Base-by-base conservation (phyloP, 2,888 invertebrate species). In the Furcula furcula region DNA sequence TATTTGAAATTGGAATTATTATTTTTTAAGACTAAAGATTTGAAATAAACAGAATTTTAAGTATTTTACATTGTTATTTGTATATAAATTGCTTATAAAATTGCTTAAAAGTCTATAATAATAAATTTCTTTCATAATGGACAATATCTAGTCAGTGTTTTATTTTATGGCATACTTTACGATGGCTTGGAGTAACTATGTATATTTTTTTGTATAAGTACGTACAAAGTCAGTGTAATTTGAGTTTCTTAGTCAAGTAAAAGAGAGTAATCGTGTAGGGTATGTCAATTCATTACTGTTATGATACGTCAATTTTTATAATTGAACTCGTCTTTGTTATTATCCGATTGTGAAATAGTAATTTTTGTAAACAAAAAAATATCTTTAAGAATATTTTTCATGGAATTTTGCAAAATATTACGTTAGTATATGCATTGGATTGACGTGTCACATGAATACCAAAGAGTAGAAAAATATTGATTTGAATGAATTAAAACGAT, bases 381-480 rank as follows among this genome's bases (percentile, higher is more conserved):
- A 11, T 36, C 16, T 10, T 0, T 31, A 11, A 25, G 29, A 19
- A 14, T 21, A 7, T 11, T 11, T 26, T 26, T 7, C 7, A 1
- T 26, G n/a, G 3, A 7, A 27, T 39, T 35, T 44, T 33, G 19
- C 29, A 22, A 36, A 34, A 32, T n/a, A 21, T 38, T 44, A 27
- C 31, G 21, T 34, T 37, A 31, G 29, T 9, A 14, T 19, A 22
- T 33, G 55, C 55, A 67, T 52, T 45, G 65, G 59, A 76, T 77
- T 75, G 76, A 76, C 75, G 60, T 70, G 50, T 62, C 55, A 75
- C 74, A 67, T 65, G 62, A 65, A 40, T 54, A 67, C 57, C 48
- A 50, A 55, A 49, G 47, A 62, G 55, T 61, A 53, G 50, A 41
- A 58, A 60, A 60, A 56, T 59, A 58, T 39, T 44, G 32, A 46